Evolutionary conservation across 2,797 vertebrate species (phyloP).

Genomic region (Onychomys leucogaster): DNA sequence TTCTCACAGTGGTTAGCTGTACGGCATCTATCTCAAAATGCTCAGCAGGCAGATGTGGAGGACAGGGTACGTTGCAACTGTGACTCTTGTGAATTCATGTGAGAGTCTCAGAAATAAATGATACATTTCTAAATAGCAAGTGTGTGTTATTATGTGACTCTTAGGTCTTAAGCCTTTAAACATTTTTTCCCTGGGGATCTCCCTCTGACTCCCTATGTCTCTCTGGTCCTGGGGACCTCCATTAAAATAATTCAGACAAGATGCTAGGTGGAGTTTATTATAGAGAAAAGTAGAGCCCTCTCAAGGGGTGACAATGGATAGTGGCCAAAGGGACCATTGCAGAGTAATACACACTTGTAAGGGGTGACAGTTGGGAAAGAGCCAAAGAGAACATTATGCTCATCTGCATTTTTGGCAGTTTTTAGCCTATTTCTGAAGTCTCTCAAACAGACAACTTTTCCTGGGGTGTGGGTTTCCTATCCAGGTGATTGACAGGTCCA

Average conservation of each 20-base stretch:
- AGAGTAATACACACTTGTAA: background rate
- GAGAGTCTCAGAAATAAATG: slow-evolving; percentile 22
- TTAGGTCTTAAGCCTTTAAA: slow-evolving; percentile 30
- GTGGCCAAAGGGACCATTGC: background rate
- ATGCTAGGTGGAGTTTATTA: background rate
- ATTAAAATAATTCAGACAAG: background rate
- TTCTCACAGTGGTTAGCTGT: background rate
- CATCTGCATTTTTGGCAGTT: background rate
- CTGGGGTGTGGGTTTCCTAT: background rate
- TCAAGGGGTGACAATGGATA: background rate
- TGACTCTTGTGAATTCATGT: background rate
- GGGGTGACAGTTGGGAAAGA: background rate
- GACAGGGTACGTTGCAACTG: background rate
- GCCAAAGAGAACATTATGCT: background rate
- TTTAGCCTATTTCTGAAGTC: background rate
- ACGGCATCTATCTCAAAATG: background rate
- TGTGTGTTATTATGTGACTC: background rate
- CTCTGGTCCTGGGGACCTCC: background rate
- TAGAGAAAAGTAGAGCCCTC: background rate
- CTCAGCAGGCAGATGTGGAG: background rate
- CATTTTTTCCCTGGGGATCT: background rate
- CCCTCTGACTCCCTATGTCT: background rate
- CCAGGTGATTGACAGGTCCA: background rate
- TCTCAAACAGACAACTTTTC: background rate
- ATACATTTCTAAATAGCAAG: background rate